A percentile compares a stretch with the other conserved stretches of the same genome.
Conservation (phyloP, 2,797 vertebrate species). For the Acipenser ruthenus region DNA sequence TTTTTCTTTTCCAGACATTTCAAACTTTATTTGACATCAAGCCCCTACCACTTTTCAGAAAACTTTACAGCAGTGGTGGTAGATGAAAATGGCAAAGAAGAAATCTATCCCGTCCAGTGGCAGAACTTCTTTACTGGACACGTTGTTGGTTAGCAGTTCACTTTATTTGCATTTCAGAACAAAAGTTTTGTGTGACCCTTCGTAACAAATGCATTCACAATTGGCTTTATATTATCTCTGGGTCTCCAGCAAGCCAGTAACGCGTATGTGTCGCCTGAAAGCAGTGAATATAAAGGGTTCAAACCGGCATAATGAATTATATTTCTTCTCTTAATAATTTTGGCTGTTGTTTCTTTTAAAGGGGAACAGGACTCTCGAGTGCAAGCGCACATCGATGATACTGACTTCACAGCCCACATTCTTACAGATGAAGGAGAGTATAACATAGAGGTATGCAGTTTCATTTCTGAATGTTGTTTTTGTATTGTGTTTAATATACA, state of each 20-base stretch:
- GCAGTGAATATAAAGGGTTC: too few species aligned
- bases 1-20: constrained; percentile 65
- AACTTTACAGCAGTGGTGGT: constrained; percentile 81
- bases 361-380: constrained; percentile 91
- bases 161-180: not conserved
- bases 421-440: constrained; percentile 81
- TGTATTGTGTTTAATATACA: too few species aligned
- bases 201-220: too few species aligned
- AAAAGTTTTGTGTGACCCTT: not conserved
- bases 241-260: too few species aligned
- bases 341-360: constrained; percentile 33
- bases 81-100: constrained; percentile 66
- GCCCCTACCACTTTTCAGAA: constrained; percentile 80
- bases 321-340: too few species aligned
- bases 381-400: constrained; percentile 87
- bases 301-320: too few species aligned
- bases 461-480: too few species aligned
- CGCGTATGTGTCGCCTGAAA: too few species aligned
- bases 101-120: constrained; percentile 67
- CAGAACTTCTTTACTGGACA: constrained; percentile 91
- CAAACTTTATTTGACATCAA: constrained; percentile 87
- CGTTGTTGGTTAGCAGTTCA: constrained; percentile 75
- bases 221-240: too few species aligned
- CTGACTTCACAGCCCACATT: constrained; percentile 89
- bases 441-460: constrained; percentile 77